Evolutionary conservation across 1,140 invertebrate genomes (phyloP), one percentile per base, ranked within the genome.

Genomic region (Drosophila fuyamai): DNA sequence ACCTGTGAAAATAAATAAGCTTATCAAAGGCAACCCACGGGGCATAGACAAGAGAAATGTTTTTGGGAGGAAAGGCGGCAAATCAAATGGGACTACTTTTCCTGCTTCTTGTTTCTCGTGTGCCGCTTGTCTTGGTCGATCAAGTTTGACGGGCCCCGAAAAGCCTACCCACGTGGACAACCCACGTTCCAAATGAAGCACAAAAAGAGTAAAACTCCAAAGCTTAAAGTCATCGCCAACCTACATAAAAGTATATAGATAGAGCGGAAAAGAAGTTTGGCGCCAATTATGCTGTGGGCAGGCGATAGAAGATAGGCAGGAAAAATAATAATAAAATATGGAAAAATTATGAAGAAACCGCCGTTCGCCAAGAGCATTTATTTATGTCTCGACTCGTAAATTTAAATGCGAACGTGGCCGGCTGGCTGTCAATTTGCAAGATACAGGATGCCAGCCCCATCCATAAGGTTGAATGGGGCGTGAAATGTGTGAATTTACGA

Each of bases 401-500:
- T 78, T 79, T 76, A 47, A 78, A 78, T 75, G 68, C 77, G 74
- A 73, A 86, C 82, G 82, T 85, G 74, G 77, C 63, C 62, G 61
- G 68, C 65, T 75, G 82, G 74, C 78, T 85, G 82, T 85, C 79
- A 85, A 72, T 85, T 86, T 74, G 82, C 83, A 29, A 76, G 61
- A 66, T 53, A 85, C 78, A 86, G 81, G 82, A 85, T 86, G 74
- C 75, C 56, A 47, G 41, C 38, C 46, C 58, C 62, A 44, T 75
- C 23, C 23, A 50, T 43, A 35, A 29, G 44, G 48, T 76, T 81
- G 79, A 82, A 85, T 86, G 82, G 66, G 70, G 75, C 82, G 79
- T 86, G 75, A 85, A 85, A 85, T 85, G 68, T 82, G 82, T 72
- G 70, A 85, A 86, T 86, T 85, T 85, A 85, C 63, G 78, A 85